Evolutionary conservation across 2,113 vertebrate species (phyloP).

Genomic region (Protobothrops flavoviridis): DNA sequence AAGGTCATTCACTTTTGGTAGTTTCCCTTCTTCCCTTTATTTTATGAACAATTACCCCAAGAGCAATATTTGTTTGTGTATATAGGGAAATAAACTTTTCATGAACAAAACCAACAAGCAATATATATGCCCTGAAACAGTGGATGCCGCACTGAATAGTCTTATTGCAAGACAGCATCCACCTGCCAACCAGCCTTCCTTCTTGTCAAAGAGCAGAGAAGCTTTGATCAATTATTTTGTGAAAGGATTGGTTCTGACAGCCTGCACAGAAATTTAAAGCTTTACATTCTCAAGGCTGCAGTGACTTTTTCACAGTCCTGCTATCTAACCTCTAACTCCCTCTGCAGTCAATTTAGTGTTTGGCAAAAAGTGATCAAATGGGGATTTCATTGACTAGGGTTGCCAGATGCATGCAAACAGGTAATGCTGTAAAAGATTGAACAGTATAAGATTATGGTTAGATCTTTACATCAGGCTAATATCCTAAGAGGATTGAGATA

Average conservation of each 20-base stretch:
- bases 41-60: not conserved
- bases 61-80: slow-evolving; percentile 1
- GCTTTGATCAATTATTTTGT: slow-evolving; percentile 29
- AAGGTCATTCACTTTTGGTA: not conserved
- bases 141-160: slow-evolving; percentile 23
- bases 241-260: slow-evolving; percentile 18
- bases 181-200: slow-evolving; percentile 35
- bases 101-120: slow-evolving; percentile 7
- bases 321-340: slow-evolving; percentile 13
- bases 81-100: not conserved
- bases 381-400: slow-evolving; percentile 14
- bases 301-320: slow-evolving; percentile 16
- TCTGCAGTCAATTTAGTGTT: slow-evolving; percentile 12
- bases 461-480: not conserved
- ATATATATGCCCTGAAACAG: slow-evolving; percentile 3
- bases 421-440: slow-evolving; percentile 1
- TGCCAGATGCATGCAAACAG: slow-evolving; percentile 22
- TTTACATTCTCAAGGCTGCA: slow-evolving; percentile 19
- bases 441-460: not conserved
- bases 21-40: not conserved
- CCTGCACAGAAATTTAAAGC: slow-evolving; percentile 34
- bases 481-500: not conserved
- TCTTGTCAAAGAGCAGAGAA: slow-evolving; percentile 36
- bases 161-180: slow-evolving; percentile 25
- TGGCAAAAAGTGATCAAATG: not conserved